Conservation (phyloP, 1,140 invertebrate genomes). For the Bactericera cockerelli region DNA sequence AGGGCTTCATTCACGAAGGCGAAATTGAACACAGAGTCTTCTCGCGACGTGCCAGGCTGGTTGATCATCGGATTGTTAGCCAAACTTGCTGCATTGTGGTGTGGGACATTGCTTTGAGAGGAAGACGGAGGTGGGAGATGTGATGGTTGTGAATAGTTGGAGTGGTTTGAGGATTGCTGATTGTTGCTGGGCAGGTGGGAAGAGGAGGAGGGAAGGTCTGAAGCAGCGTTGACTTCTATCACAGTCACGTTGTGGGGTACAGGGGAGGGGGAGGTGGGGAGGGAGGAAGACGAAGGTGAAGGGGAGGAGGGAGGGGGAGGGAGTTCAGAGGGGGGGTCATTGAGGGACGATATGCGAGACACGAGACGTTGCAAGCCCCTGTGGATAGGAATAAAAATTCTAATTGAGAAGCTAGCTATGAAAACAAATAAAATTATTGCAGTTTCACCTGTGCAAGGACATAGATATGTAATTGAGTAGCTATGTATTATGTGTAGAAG, state of each 20-base stretch:
- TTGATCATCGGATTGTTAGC: not conserved
- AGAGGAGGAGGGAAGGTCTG: not conserved
- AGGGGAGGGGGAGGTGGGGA: not conserved
- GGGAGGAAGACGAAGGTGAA: constrained; percentile 1
- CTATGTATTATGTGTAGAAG: no score
- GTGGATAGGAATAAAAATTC: no score
- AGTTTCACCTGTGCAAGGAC: no score
- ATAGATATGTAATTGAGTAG: no score
- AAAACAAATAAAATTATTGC: no score
- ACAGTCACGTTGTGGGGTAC: constrained; percentile 21
- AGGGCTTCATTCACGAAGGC: constrained; percentile 15
- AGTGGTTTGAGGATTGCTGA: no score
- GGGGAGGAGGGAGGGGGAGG: not conserved
- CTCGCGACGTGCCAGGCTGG: not conserved
- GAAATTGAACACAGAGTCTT: constrained; percentile 18
- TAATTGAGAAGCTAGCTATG: no score
- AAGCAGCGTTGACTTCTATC: constrained; percentile 21
- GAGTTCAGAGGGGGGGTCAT: not conserved
- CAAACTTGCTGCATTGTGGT: not conserved
- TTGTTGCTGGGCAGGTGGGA: no score
- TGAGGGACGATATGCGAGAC: no score
- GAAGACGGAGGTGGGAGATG: constrained; percentile 3
- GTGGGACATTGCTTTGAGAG: not conserved
- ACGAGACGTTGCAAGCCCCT: no score
- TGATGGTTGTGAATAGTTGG: not conserved